Percentiles rank a stretch among this genome's conserved stretches.
Evolutionary conservation across 2,797 vertebrate species (phyloP).

Genomic region (Pogoniulus pusillus): DNA sequence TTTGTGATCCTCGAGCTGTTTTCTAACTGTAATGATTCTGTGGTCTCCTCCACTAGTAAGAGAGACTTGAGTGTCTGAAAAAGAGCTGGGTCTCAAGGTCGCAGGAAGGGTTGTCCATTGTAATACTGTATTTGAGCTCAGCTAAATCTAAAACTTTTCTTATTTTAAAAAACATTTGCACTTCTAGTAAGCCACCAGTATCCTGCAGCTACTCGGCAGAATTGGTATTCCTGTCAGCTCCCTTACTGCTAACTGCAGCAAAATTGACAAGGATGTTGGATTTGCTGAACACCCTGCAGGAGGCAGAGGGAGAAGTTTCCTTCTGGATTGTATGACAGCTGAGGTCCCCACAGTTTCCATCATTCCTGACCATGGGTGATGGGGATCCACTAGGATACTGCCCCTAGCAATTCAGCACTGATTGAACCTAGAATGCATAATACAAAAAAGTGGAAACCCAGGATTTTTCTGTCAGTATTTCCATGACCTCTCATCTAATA

Average conservation of each 20-base stretch:
- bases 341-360: not conserved
- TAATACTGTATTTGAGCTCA: not conserved
- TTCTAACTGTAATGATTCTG: no score
- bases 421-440: not conserved
- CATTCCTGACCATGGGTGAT: not conserved
- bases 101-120: not conserved
- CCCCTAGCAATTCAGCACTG: not conserved
- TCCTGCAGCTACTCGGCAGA: constrained; percentile 24
- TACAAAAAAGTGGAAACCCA: not conserved
- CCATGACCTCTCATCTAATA: not conserved
- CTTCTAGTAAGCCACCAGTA: constrained; percentile 3
- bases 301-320: not conserved
- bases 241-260: constrained; percentile 7
- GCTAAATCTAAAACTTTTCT: not conserved
- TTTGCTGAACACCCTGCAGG: not conserved
- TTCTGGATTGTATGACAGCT: not conserved
- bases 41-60: not conserved
- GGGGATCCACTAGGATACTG: not conserved
- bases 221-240: constrained; percentile 21
- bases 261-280: constrained; percentile 20
- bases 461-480: constrained; percentile 21
- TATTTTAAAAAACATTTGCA: not conserved
- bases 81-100: not conserved
- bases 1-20: no score
- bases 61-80: not conserved